Evolutionary conservation across 1,140 invertebrate genomes (phyloP).

Genomic region (Neuroterus valhalla): DNA sequence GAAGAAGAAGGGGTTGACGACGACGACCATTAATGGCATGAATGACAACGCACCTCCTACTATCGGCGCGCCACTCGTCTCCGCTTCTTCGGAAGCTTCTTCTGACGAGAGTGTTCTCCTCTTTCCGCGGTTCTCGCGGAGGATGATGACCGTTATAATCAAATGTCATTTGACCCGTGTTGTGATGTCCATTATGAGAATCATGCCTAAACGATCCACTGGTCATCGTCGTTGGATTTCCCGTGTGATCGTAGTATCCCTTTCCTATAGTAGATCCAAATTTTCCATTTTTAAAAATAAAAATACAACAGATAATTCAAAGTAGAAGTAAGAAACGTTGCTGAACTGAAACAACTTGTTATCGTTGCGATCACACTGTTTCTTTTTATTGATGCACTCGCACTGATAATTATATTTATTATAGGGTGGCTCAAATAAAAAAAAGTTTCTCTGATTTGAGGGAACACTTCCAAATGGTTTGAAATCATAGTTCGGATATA

Average conservation of each 20-base stretch:
- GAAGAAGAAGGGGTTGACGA: neutral
- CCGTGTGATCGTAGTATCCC: conserved; percentile 65
- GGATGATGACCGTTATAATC: conserved; percentile 79
- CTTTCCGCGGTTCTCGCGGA: conserved; percentile 75
- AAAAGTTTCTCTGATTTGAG: no score
- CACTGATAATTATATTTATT: no score
- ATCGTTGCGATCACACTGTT: neutral
- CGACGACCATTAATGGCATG: conserved; percentile 21
- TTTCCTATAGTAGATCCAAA: conserved; percentile 74
- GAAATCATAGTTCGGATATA: no score
- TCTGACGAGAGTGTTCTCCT: conserved; percentile 71
- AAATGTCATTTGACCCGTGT: conserved; percentile 76
- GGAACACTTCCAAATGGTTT: no score
- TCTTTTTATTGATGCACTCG: no score
- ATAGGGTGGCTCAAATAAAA: no score
- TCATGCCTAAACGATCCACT: conserved; percentile 60
- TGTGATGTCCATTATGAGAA: conserved; percentile 70
- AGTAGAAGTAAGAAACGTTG: neutral
- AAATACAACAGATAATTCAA: neutral
- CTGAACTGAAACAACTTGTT: neutral
- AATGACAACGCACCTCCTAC: conserved; percentile 71
- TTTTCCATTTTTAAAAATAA: conserved; percentile 46
- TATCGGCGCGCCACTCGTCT: conserved; percentile 75
- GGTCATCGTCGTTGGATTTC: conserved; percentile 64
- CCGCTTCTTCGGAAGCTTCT: conserved; percentile 72